Evolutionary conservation across 2,797 vertebrate genomes (phyloP), one percentile per base, ranked within the genome.

Genomic region (Okamejei kenojei): DNA sequence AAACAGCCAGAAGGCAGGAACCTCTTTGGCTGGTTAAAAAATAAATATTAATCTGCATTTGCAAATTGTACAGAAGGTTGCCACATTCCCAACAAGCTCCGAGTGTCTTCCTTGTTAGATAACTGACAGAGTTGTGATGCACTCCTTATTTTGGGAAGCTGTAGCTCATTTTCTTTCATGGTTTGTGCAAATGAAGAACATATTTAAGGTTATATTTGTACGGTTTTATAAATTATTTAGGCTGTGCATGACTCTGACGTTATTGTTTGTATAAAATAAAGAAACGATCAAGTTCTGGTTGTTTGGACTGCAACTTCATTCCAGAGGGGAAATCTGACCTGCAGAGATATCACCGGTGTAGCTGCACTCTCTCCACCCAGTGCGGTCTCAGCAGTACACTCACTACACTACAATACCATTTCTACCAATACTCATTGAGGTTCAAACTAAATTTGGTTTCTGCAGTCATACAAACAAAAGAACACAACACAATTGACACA

Each of bases 151-250:
- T 84, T 45, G 26, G 79, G 45, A 80, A 54, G 23, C 23, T 73
- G 0, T 84, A 6, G 9, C 19, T 54, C 54, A 13, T n/a, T 11
- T 23, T 54, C 68, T 68, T 38, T 38, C 21, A 71, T 38, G 73
- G 26, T 86, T 86, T 63, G 21, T 21, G 19, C 61, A 61, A 63
- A 88, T 65, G 32, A 10, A 71, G 32, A 35, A 23, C 26, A 0
- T 90, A 90, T 71, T 90, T 71, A 90, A 90, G 35, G 68, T 38
- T 68, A 45, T 23, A 90, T 23, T 68, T 71, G 63, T 90, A n/a
- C 38, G 32, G 26, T 35, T 35, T 29, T 29, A 92, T 92, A 54
- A 92, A 92, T 92, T 92, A 92, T 92, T 92, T 54, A 76, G 29
- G 38, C 35, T n/a, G 1, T 26, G 68, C 68, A 74, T 92, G 35